Conservation (phyloP, 1,140 invertebrate genomes). For the Olivierus martensii region DNA sequence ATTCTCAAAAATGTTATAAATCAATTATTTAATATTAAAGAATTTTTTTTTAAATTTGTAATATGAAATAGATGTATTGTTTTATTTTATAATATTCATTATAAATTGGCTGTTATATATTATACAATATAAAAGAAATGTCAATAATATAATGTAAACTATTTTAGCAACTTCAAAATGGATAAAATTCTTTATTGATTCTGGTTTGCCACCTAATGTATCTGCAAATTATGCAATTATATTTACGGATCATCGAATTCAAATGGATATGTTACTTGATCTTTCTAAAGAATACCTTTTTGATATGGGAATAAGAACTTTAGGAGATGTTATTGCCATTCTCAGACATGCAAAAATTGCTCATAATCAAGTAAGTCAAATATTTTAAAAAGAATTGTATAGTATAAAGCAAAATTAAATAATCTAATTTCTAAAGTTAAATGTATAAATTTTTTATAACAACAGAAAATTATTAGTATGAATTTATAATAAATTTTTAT, state of each 20-base stretch:
- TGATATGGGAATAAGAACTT: conserved; percentile 65
- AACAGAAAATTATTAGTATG: too few relatives aligned
- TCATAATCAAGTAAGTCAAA: conserved; percentile 39
- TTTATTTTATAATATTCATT: too few relatives aligned
- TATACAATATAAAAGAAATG: too few relatives aligned
- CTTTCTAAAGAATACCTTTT: conserved; percentile 64
- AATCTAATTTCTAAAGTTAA: conserved; percentile 1
- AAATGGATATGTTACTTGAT: conserved; percentile 62
- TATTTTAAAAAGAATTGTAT: too few relatives aligned
- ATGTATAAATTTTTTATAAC: conserved; percentile 1
- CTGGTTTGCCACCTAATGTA: conserved; percentile 55
- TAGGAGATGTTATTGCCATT: conserved; percentile 74
- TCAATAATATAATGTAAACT: neutral
- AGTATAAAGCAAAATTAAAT: neutral
- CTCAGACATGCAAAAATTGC: conserved; percentile 63
- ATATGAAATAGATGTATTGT: too few relatives aligned
- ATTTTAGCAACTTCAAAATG: conserved; percentile 40
- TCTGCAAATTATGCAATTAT: conserved; percentile 61
- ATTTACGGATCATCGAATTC: conserved; percentile 68
- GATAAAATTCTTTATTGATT: conserved; percentile 62
- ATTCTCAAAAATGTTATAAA: too few relatives aligned
- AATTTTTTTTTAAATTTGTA: too few relatives aligned
- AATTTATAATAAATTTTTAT: too few relatives aligned
- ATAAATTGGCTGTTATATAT: too few relatives aligned
- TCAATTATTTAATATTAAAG: too few relatives aligned